phyloP scores from a whole-genome alignment of 1,140 invertebrate species.

The Periplaneta americana region DNA sequence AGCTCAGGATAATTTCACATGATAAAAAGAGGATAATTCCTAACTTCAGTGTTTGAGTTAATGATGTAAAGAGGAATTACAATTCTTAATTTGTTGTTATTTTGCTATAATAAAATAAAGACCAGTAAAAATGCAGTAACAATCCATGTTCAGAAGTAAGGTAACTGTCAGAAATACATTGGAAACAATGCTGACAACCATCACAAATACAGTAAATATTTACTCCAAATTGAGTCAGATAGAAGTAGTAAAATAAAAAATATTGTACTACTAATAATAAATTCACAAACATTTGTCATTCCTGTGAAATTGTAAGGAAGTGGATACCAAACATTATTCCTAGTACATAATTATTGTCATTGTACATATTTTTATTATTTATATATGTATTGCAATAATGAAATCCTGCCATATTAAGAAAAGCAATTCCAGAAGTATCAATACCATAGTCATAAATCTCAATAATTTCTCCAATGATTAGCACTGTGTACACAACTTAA shows the following conservation, averaged over 20 bases:
- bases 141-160: background rate
- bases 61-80: too few species aligned
- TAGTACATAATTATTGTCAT: background rate
- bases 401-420: background rate
- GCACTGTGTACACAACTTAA: too few species aligned
- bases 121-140: background rate
- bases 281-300: too few species aligned
- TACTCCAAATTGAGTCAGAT: background rate
- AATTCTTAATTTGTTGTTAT: too few species aligned
- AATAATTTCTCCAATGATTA: background rate
- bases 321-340: background rate
- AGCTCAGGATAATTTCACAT: too few species aligned
- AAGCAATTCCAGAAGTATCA: background rate
- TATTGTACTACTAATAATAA: background rate
- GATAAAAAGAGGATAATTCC: too few species aligned
- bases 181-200: background rate
- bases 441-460: background rate
- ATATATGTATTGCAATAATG: background rate
- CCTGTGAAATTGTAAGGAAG: background rate
- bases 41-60: too few species aligned
- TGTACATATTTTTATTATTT: background rate
- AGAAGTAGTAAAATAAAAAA: background rate
- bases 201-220: background rate
- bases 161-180: too few species aligned
- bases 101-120: conserved; percentile 13